Evolutionary conservation across 2,888 invertebrate genomes (phyloP).

Genomic region (Leucophora obtusa): DNA sequence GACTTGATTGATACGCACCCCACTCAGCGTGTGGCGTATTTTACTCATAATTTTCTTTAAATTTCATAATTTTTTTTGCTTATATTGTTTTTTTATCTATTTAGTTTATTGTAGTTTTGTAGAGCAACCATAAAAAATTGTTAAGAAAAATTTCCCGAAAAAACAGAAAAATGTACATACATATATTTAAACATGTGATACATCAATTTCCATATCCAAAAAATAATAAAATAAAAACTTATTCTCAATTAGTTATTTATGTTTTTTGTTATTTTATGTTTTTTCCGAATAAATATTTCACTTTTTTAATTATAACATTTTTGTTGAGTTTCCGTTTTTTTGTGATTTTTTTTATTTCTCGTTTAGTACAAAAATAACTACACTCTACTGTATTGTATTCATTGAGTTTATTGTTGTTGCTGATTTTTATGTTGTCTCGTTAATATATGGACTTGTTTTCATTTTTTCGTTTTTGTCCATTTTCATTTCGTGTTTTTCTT

Average conservation of each 20-base stretch:
- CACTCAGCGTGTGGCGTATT: conserved; percentile 22
- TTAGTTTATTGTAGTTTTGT: conserved; percentile 13
- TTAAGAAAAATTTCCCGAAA: conserved; percentile 9
- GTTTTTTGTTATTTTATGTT: neutral
- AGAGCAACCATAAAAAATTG: conserved; percentile 16
- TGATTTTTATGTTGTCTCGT: conserved; percentile 47
- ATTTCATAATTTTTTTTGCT: conserved; percentile 33
- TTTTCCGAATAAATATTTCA: conserved; percentile 20
- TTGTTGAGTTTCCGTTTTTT: conserved; percentile 8
- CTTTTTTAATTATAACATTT: conserved; percentile 13
- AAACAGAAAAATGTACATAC: neutral
- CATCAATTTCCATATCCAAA: conserved; percentile 31
- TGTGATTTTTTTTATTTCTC: conserved; percentile 29
- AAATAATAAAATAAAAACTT: neutral
- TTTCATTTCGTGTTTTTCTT: conserved; percentile 35
- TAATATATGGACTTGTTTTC: conserved; percentile 36
- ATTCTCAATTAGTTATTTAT: neutral
- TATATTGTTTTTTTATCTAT: neutral
- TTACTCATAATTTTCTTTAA: conserved; percentile 22
- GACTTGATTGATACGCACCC: conserved; percentile 29
- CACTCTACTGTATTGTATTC: conserved; percentile 46
- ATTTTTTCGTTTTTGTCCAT: conserved; percentile 35
- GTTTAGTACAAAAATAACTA: conserved; percentile 63
- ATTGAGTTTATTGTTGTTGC: conserved; percentile 51
- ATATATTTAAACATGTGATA: conserved; percentile 33